phyloP scores from a whole-genome alignment of 2,888 invertebrate species.

The Conus canariensis region DNA sequence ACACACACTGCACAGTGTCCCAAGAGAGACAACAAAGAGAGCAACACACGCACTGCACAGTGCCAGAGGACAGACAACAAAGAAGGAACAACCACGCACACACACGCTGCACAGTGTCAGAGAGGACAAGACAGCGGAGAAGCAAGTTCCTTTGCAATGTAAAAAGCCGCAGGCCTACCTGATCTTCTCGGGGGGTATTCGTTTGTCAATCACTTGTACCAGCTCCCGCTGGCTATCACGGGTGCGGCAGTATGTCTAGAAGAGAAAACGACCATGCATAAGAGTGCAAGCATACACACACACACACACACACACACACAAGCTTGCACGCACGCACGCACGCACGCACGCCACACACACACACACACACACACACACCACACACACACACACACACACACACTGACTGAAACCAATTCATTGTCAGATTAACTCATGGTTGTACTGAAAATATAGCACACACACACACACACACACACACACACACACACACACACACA shows the following conservation, averaged over 20 bases:
- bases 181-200: not conserved
- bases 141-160: not conserved
- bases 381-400: not conserved
- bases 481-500: too few species aligned
- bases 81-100: not conserved
- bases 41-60: too few species aligned
- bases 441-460: too few species aligned
- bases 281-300: not conserved
- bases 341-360: not conserved
- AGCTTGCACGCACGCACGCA: not conserved
- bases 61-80: too few species aligned
- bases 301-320: not conserved
- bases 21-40: too few species aligned
- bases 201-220: not conserved
- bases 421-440: too few species aligned
- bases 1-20: too few species aligned
- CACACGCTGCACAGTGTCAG: not conserved
- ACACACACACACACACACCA: not conserved
- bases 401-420: too few species aligned
- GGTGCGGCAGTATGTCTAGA: constrained; percentile 6
- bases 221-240: not conserved
- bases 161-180: not conserved
- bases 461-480: not conserved
- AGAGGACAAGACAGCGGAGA: not conserved
- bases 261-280: not conserved